A percentile compares a stretch with the other conserved stretches of the same genome.
These are phyloP conservation scores for Acomys russatus DNA, from an alignment of 2,797 vertebrate species.

Conservation along the genomic window DNA sequence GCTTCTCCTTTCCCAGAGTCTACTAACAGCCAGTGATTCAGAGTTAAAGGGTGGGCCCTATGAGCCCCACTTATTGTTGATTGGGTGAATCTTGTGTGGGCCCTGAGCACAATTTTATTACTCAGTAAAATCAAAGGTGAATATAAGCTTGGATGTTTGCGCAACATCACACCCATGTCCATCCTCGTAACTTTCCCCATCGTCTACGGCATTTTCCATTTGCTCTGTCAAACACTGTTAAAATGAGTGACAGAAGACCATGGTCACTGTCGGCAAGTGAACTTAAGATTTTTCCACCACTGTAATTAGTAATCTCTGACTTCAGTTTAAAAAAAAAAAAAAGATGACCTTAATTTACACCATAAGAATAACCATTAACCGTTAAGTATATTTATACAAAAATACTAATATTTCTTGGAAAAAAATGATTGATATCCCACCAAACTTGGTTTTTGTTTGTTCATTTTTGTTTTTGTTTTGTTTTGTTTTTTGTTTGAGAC, in stretches of 20 bases:
- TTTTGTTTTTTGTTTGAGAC: no score
- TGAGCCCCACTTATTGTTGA: background rate
- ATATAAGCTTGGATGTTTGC: background rate
- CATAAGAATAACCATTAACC: background rate
- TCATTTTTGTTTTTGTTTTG: no score
- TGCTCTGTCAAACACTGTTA: conserved; percentile 10
- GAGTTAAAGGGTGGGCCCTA: background rate
- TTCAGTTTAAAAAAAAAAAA: conserved; percentile 13
- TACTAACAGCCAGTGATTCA: background rate
- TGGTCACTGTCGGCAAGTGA: background rate
- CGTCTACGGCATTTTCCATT: background rate
- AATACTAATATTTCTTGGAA: background rate
- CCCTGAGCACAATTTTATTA: background rate
- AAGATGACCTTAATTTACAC: background rate
- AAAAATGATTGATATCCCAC: background rate
- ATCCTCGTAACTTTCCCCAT: background rate
- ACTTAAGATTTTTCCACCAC: conserved; percentile 27
- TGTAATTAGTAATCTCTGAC: background rate
- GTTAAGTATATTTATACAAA: background rate
- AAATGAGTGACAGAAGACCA: background rate
- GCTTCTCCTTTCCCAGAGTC: background rate
- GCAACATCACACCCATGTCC: background rate
- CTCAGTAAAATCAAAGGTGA: background rate
- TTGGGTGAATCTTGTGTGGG: background rate
- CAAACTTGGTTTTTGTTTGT: no score